A percentile compares a stretch with the other conserved stretches of the same genome.
Conservation (phyloP, 2,113 vertebrate species). For the Callorhinus ursinus region DNA sequence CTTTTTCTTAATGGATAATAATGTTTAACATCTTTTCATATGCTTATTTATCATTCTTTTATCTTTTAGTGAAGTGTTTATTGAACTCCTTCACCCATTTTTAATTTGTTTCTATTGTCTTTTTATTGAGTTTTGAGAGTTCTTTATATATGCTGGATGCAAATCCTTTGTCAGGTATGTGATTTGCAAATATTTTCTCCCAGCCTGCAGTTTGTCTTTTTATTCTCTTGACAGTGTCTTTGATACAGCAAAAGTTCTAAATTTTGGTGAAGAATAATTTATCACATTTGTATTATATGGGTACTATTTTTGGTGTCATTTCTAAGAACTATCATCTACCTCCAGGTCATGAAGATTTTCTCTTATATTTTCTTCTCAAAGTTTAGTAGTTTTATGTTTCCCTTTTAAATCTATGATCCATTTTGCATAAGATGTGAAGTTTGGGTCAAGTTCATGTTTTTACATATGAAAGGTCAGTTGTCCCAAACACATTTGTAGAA, state of each 20-base stretch:
- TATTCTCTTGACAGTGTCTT: not conserved
- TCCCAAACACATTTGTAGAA: not conserved
- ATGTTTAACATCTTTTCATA: not conserved
- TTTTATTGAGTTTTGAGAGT: not conserved
- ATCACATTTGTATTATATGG: not conserved
- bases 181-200: not conserved
- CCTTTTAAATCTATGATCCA: not conserved
- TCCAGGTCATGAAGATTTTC: not conserved
- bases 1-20: not conserved
- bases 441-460: not conserved
- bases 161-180: not conserved
- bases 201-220: not conserved
- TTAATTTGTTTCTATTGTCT: not conserved
- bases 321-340: not conserved
- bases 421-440: not conserved
- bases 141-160: not conserved
- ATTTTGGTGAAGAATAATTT: not conserved
- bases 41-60: not conserved
- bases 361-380: not conserved
- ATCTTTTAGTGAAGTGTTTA: not conserved
- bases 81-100: not conserved
- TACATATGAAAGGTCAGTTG: not conserved
- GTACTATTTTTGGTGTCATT: not conserved
- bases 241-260: not conserved
- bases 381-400: not conserved